Conservation (phyloP, 2,797 vertebrate species). For the Neostethus bicornis region DNA sequence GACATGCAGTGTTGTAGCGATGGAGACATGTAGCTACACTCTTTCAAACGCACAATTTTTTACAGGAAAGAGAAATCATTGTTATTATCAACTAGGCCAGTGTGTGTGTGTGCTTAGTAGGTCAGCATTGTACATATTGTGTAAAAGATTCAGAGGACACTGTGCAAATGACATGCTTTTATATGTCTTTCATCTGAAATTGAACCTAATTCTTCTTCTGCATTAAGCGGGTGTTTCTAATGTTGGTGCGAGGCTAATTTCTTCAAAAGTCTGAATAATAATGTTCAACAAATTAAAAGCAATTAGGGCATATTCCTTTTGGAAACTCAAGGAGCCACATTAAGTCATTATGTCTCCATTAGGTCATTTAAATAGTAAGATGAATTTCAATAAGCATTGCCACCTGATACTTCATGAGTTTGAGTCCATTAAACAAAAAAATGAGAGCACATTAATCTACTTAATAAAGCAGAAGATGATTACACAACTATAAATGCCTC, state of each 20-base stretch:
- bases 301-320: background rate
- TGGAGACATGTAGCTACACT: conserved; percentile 42
- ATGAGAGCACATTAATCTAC: conserved; percentile 2
- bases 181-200: background rate
- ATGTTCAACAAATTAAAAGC: background rate
- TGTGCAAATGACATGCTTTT: background rate
- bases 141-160: background rate
- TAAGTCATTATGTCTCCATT: background rate
- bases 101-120: conserved; percentile 3
- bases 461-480: conserved; percentile 9
- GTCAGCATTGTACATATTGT: background rate
- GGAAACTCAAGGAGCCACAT: background rate
- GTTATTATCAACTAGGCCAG: conserved; percentile 16
- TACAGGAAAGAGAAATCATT: conserved; percentile 5
- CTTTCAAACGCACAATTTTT: conserved; percentile 41
- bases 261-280: too few species aligned
- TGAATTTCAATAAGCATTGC: background rate
- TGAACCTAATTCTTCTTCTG: accelerated
- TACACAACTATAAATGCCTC: conserved; percentile 11
- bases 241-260: background rate
- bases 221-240: background rate
- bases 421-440: background rate
- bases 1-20: conserved; percentile 43
- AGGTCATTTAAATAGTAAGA: background rate
- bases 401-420: background rate